phyloP scores from a whole-genome alignment of 1,140 invertebrate species.

The Portunus trituberculatus region DNA sequence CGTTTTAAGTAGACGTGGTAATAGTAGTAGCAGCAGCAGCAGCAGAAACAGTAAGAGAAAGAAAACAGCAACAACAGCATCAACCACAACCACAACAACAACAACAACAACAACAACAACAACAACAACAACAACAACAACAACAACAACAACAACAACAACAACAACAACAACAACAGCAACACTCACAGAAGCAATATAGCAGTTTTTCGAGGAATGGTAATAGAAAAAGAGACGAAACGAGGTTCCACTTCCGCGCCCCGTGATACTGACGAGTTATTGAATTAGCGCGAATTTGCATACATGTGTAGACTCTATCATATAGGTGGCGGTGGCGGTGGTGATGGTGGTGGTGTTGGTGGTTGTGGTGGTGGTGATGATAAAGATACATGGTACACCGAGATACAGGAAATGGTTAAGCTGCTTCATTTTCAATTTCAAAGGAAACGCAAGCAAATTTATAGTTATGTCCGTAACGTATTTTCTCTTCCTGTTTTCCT shows the following conservation, averaged over 20 bases:
- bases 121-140: too few species aligned
- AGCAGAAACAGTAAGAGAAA: too few species aligned
- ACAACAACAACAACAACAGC: too few species aligned
- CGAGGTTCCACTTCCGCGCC: neutral
- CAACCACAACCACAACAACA: too few species aligned
- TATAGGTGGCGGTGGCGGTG: neutral
- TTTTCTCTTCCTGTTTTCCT: neutral
- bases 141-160: too few species aligned
- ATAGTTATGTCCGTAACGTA: neutral
- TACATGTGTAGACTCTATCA: neutral
- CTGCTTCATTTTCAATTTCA: neutral
- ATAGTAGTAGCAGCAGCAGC: too few species aligned
- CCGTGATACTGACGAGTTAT: neutral
- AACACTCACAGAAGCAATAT: too few species aligned
- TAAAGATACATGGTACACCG: neutral
- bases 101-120: too few species aligned
- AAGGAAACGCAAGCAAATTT: neutral
- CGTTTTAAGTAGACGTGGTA: too few species aligned
- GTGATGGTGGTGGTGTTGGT: neutral
- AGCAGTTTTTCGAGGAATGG: too few species aligned
- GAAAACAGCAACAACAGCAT: too few species aligned
- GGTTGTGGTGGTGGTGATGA: neutral
- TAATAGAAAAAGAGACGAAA: too few species aligned
- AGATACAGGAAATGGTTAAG: neutral
- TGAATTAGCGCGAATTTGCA: neutral